Conservation (phyloP, 2,797 vertebrate species). For the Falco biarmicus region DNA sequence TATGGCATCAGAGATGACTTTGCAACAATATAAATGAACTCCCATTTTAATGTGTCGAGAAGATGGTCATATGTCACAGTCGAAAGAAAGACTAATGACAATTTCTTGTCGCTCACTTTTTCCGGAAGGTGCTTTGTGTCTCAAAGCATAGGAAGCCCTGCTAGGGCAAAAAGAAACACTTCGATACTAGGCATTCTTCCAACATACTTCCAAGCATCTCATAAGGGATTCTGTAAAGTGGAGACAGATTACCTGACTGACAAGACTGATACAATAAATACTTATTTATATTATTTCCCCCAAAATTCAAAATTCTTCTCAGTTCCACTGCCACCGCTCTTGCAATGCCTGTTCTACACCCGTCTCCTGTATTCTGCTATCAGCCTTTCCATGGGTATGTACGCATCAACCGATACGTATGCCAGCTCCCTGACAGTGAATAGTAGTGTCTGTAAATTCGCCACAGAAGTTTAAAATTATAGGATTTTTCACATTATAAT, state of each 20-base stretch:
- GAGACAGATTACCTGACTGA: neutral
- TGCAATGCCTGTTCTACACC: neutral
- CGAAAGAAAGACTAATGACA: neutral
- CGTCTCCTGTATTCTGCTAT: neutral
- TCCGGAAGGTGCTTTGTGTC: neutral
- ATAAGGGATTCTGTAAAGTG: neutral
- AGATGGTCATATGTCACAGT: neutral
- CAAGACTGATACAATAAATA: neutral
- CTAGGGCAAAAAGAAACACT: neutral
- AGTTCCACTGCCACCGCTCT: neutral
- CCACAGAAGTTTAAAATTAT: neutral
- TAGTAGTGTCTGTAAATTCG: neutral
- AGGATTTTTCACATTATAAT: neutral
- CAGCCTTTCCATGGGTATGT: neutral
- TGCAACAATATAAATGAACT: neutral
- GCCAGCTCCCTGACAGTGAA: neutral
- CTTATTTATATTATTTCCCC: neutral
- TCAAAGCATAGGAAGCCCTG: neutral
- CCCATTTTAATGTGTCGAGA: neutral
- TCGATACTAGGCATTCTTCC: neutral
- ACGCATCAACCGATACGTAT: rapidly evolving
- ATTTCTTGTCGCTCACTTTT: neutral
- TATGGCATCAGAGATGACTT: neutral
- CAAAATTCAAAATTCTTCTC: neutral
- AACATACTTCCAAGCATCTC: neutral